Evolutionary conservation across 2,888 invertebrate species (phyloP), one percentile per base, ranked within the genome.

Genomic region (Nomada ferruginata): DNA sequence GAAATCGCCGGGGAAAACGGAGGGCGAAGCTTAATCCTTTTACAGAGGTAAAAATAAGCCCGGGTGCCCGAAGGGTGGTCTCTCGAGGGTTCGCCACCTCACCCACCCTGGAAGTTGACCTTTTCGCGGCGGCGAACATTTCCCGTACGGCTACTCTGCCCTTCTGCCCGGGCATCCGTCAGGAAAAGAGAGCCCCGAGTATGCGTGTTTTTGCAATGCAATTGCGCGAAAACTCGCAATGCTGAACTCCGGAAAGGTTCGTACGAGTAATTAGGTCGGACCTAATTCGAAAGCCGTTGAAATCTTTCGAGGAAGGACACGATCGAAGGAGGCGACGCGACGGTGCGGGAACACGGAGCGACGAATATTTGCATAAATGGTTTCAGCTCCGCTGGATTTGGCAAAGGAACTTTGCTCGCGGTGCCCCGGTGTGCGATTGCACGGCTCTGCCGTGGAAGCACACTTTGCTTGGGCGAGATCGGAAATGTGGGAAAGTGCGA

Each of bases 31-130:
- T 72, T 82, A 82, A 80, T 80, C 79, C 80, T 65, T 72, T 79
- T 71, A 71, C 82, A 76, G 72, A 72, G 61, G 71, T 69, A 77
- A 42, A 76, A 82, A 73, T 72, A 81, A 80, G 66, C 50, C 61
- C 55, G 68, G 20, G 60, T 42, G 29, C 29, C n/a, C 15, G 44
- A 26, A 13, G 23, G 69, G 26, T 47, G 36, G 26, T 26, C 11
- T 36, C 36, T 50, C 11, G 44, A 42, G 50, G 66, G 52, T 44
- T 55, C 66, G 65, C 20, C 65, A 23, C 29, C 11, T 7, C 53
- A 13, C 53, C 26, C 50, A 23, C 73, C 73, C 47, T 20, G 44
- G 20, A 57, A 63, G 60, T 74, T 74, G 74, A 79, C 79, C 81
- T 70, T 61, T 69, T 55, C 64, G 72, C 72, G 29, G 20, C 9